phyloP scores from a whole-genome alignment of 2,797 vertebrate species.

The Orestias chungarensis region DNA sequence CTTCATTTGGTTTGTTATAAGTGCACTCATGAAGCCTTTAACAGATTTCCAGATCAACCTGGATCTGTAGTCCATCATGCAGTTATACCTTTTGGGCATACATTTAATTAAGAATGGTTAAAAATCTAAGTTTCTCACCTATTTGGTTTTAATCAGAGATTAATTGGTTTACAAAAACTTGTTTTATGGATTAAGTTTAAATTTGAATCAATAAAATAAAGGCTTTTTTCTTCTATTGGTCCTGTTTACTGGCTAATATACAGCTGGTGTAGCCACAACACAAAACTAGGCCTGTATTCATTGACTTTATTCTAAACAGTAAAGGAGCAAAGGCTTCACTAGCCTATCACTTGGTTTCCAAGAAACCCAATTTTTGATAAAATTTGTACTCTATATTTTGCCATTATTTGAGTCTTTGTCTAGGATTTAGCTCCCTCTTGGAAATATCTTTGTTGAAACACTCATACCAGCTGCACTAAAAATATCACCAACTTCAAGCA shows the following conservation, averaged over 20 bases:
- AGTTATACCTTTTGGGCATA: neutral
- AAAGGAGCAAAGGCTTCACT: neutral
- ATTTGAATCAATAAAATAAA: conserved; percentile 66
- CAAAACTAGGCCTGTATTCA: conserved; percentile 51
- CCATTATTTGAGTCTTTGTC: conserved; percentile 37
- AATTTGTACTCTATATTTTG: conserved; percentile 23
- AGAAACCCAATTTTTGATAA: conserved; percentile 28
- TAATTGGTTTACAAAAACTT: conserved; percentile 60
- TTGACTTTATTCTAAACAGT: conserved; percentile 27
- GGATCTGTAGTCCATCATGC: neutral
- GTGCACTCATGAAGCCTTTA: neutral
- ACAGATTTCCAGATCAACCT: neutral
- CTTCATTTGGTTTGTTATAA: neutral
- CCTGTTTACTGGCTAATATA: conserved; percentile 57
- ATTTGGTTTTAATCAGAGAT: conserved; percentile 55
- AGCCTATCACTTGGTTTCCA: conserved; percentile 38
- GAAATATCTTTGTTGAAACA: conserved; percentile 59
- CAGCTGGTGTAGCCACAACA: conserved; percentile 58
- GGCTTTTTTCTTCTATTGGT: conserved; percentile 48
- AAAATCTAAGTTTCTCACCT: conserved; percentile 46
- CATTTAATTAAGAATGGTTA: conserved; percentile 36
- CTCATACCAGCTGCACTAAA: conserved; percentile 65
- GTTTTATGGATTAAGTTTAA: conserved; percentile 54
- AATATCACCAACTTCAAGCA: conserved; percentile 60
- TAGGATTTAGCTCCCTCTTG: conserved; percentile 45